Base-by-base conservation (phyloP, 2,797 vertebrate genomes). In the Protonibea diacanthus region DNA sequence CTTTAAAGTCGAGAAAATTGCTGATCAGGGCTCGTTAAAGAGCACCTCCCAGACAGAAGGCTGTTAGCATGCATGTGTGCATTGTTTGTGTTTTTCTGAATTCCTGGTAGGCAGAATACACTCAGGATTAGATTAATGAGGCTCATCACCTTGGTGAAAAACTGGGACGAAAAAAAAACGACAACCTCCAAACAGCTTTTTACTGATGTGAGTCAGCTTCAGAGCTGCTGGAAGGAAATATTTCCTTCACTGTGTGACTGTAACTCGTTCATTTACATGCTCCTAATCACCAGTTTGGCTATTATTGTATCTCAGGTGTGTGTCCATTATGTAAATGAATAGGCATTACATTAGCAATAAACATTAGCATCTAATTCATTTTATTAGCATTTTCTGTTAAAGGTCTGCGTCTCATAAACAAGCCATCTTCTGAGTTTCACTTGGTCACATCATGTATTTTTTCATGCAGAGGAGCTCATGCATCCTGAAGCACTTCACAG, bases 51-150 rank as follows among this genome's bases (percentile, higher is more conserved):
- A 4, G 21, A 78, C 85, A 73, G 74, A 85, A 73, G 71, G 80
- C 62, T 81, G 82, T 83, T 81, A 74, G 85, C 67, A 74, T 79
- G 81, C 73, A 20, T n/a, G 80, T 15, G 44, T 29, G 51, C 78
- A 78, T 89, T 88, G 81, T 90, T 86, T 83, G 83, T 81, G 85
- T 73, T 76, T 85, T 81, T 77, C 69, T 84, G 82, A 77, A 83
- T 83, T 85, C 88, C 85, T 78, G 78, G 76, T 71, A 47, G 82
- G 51, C 77, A 76, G 76, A 88, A 80, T 65, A 77, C 84, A 61
- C 81, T 56, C 59, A 68, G 87, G 89, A 88, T 85, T 81, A 84
- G 76, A 88, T 84, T 90, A 93, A 93, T 92, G 87, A 81, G 81
- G 67, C 66, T 88, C 74, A 72, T 90, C 83, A 88, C 78, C 87